A percentile compares a stretch with the other conserved stretches of the same genome.
These are phyloP conservation scores for Cynocephalus volans DNA, from an alignment of 2,113 vertebrate genomes.

Conservation along the genomic window DNA sequence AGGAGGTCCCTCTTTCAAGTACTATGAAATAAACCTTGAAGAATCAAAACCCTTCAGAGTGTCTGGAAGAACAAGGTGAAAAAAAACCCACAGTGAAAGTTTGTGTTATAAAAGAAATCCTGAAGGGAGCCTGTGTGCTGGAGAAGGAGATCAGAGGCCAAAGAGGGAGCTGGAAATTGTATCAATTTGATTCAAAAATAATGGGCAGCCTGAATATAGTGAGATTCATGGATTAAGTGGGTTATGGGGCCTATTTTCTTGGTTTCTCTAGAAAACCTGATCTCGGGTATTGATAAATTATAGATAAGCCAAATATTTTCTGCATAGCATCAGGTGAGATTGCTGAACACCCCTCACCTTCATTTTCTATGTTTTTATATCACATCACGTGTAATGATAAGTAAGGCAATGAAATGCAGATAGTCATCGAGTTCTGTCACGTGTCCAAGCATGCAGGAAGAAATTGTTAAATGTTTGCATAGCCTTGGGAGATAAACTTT, in stretches of 20 bases:
- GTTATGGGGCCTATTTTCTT: background rate
- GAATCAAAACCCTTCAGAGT: conserved; percentile 82
- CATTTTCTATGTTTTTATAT: conserved; percentile 5
- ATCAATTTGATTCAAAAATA: conserved; percentile 56
- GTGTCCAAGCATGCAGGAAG: background rate
- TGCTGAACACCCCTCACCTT: background rate
- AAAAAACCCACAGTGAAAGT: conserved; percentile 73
- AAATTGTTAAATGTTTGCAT: background rate
- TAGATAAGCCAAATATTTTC: background rate
- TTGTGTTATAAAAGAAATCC: conserved; percentile 79
- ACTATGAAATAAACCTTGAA: conserved; percentile 84
- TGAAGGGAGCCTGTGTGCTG: conserved; percentile 70
- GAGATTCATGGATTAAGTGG: background rate
- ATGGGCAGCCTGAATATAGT: background rate
- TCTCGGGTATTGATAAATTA: background rate
- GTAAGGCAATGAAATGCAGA: background rate
- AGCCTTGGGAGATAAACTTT: background rate
- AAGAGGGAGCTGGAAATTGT: conserved; percentile 67
- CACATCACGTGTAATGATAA: background rate
- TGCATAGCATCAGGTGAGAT: background rate
- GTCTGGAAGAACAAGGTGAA: conserved; percentile 81
- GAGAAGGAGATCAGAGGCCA: conserved; percentile 74
- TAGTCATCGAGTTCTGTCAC: background rate
- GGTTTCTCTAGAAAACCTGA: background rate
- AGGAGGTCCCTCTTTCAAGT: conserved; percentile 79